phyloP scores from a whole-genome alignment of 2,797 vertebrate genomes.

The Myoxocephalus aenaeus region DNA sequence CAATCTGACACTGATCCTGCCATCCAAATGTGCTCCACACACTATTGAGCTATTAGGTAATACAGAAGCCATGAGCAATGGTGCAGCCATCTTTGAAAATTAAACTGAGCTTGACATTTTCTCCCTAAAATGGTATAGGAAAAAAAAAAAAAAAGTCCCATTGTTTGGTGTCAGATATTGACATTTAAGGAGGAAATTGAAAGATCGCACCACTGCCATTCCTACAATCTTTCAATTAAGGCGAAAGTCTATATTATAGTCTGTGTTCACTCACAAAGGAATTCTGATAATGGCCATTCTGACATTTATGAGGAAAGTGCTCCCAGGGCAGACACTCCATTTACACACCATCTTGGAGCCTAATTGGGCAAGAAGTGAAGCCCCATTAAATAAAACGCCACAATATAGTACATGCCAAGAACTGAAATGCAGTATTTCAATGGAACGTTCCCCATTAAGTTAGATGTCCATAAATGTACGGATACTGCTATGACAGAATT shows the following conservation, averaged over 20 bases:
- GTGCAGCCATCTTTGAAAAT: conserved; percentile 53
- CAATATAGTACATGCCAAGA: conserved; percentile 63
- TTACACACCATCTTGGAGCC: conserved; percentile 76
- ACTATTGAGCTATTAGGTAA: conserved; percentile 39
- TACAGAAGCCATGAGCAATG: conserved; percentile 30
- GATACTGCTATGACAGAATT: conserved; percentile 35
- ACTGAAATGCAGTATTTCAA: conserved; percentile 53
- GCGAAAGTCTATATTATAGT: conserved; percentile 60
- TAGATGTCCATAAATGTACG: conserved; percentile 35
- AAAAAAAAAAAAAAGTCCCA: conserved; percentile 26
- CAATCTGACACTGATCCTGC: conserved; percentile 30
- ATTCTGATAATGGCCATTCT: conserved; percentile 81
- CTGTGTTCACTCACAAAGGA: conserved; percentile 74
- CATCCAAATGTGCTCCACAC: conserved; percentile 33
- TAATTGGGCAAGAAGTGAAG: conserved; percentile 83
- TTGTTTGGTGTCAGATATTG: conserved; percentile 60
- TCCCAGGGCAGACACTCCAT: conserved; percentile 66
- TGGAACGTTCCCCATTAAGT: conserved; percentile 54
- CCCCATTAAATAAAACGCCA: conserved; percentile 74
- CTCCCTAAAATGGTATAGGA: conserved; percentile 31
- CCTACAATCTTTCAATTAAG: conserved; percentile 83
- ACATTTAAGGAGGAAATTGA: conserved; percentile 75
- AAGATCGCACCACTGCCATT: conserved; percentile 53
- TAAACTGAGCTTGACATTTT: conserved; percentile 66
- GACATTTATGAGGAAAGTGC: conserved; percentile 82